Evolutionary conservation across 2,797 vertebrate species (phyloP), one percentile per base, ranked within the genome.

Genomic region (Aeoliscus strigatus): DNA sequence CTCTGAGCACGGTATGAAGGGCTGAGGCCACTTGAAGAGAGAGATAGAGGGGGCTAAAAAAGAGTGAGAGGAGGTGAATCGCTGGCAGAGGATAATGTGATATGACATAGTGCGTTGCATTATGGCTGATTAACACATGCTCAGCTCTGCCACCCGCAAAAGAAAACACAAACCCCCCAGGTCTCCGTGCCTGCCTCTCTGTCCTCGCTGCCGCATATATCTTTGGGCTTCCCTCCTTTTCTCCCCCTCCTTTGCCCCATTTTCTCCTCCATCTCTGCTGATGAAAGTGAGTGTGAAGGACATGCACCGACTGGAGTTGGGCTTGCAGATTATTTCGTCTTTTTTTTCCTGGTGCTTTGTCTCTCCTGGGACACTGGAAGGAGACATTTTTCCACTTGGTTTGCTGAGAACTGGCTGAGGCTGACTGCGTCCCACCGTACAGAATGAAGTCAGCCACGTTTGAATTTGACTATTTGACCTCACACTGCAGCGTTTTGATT

Each of bases 51-150:
- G 13, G 16, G 16, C 26, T 40, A 48, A 29, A 30, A 60, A 50
- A 51, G 27, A 49, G 47, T 42, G 50, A 45, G 39, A 56, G 68
- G 41, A 54, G 61, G 67, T 60, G 66, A 68, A 59, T 56, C 15
- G 14, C 60, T 47, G 47, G 62, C 39, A 68, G 39, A 40, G 54
- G 48, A 59, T 77, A 74, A 86, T 80, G 69, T 53, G 61, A 79
- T 51, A 74, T 80, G 83, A 74, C 80, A 74, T 32, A 50, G 54
- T 75, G 60, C 33, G 62, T 80, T 68, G 66, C 66, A 75, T 83
- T 80, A 72, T 60, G 68, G 70, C 70, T 76, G 67, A 82, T 81
- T 76, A 84, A 79, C 77, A 77, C 77, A 79, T 78, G 66, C 66
- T 78, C 60, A 37, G 46, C 60, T 75, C 56, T 12, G 14, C 62